Conservation (phyloP, 1,140 invertebrate species). For the Drosophila baimaii region DNA sequence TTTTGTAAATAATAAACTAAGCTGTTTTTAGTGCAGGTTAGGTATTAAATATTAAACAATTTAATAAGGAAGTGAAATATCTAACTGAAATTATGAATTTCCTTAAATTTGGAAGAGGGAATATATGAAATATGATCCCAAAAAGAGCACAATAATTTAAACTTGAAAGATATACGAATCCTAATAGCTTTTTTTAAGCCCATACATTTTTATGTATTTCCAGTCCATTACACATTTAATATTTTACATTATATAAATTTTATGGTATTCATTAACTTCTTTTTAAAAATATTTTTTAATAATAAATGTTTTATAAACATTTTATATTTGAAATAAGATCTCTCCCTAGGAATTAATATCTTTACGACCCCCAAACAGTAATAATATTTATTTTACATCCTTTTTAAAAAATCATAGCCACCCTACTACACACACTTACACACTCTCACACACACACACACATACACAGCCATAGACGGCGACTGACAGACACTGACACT, state of each 20-base stretch:
- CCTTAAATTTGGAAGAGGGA: no score
- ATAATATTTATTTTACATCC: neutral
- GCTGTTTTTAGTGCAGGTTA: neutral
- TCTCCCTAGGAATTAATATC: neutral
- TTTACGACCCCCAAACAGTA: neutral
- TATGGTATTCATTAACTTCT: no score
- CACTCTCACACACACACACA: constrained; percentile 9
- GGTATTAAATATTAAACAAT: neutral
- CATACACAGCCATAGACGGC: constrained; percentile 29
- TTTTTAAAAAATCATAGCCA: constrained; percentile 16
- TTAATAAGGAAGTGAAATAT: neutral
- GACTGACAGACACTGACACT: constrained; percentile 68
- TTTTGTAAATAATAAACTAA: neutral
- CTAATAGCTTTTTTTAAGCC: no score
- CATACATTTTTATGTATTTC: no score
- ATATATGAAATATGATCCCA: no score
- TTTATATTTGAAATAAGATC: neutral
- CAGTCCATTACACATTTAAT: neutral
- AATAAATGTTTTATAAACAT: no score
- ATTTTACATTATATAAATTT: no score
- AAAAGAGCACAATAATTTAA: no score
- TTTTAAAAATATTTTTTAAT: no score
- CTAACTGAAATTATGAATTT: no score
- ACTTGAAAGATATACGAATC: no score
- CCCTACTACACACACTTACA: constrained; percentile 45